Conservation (phyloP, 2,888 invertebrate genomes). For the Drosophila aldrichi region DNA sequence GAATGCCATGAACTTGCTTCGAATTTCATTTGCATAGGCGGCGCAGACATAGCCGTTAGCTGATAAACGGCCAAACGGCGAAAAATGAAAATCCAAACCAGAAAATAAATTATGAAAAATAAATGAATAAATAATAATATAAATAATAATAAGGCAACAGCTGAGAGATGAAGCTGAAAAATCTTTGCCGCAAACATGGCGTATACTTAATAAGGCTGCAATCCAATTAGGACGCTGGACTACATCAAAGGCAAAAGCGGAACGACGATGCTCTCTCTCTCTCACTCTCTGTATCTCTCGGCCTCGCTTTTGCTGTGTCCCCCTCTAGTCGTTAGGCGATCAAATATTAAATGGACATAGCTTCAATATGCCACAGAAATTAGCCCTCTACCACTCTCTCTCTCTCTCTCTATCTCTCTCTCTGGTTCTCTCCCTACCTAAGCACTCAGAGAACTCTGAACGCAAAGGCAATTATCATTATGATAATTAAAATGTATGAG, state of each 20-base stretch:
- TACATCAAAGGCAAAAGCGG: constrained; percentile 66
- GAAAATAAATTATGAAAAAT: background rate
- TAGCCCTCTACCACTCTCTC: background rate
- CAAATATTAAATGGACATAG: constrained; percentile 68
- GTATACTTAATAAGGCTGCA: constrained; percentile 76
- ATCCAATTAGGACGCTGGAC: constrained; percentile 62
- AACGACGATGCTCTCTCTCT: background rate
- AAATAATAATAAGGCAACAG: constrained; percentile 7
- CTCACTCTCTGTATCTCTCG: background rate
- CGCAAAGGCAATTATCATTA: constrained; percentile 67
- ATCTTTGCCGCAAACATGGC: constrained; percentile 38
- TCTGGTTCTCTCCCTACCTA: no score
- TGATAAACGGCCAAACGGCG: constrained; percentile 3
- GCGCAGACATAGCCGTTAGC: background rate
- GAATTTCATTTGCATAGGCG: constrained; percentile 66
- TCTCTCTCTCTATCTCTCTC: background rate
- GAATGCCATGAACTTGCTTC: constrained; percentile 60
- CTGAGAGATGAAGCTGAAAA: constrained; percentile 19
- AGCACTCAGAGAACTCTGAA: constrained; percentile 39
- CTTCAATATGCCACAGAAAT: constrained; percentile 33
- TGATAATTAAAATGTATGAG: constrained; percentile 75
- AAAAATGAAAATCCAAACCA: background rate
- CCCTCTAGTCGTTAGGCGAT: constrained; percentile 43
- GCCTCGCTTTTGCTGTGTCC: background rate
- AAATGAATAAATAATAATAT: constrained; percentile 7